A percentile compares a stretch with the other conserved stretches of the same genome.
Conservation (phyloP, 2,113 vertebrate genomes). For the Pollimyrus isidori region DNA sequence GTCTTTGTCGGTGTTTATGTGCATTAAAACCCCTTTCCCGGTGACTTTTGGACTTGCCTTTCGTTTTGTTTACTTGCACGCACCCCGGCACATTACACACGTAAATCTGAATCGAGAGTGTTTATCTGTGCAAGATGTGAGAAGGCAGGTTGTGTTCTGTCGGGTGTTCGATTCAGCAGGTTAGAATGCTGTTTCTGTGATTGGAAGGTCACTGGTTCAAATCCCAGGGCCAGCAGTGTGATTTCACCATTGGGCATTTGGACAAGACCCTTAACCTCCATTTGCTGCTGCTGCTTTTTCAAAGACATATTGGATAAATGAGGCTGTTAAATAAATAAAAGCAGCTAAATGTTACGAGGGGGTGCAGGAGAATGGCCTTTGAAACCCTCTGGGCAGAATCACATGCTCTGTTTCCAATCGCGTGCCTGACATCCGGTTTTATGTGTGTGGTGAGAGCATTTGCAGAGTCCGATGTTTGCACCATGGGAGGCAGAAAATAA, state of each 20-base stretch:
- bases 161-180: not conserved
- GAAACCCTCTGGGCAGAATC: not conserved
- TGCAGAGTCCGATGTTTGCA: not conserved
- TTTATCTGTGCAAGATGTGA: not conserved
- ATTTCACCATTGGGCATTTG: not conserved
- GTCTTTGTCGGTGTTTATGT: no score
- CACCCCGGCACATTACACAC: no score
- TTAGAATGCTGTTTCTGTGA: not conserved
- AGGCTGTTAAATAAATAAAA: not conserved
- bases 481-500: not conserved
- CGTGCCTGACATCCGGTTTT: not conserved
- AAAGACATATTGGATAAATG: not conserved
- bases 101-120: not conserved
- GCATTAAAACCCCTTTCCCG: no score
- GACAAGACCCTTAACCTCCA: not conserved
- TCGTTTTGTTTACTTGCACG: no score
- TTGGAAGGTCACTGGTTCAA: not conserved
- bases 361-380: not conserved
- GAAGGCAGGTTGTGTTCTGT: not conserved
- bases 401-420: not conserved
- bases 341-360: not conserved
- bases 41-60: no score
- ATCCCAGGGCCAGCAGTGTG: not conserved
- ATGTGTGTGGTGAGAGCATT: not conserved
- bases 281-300: not conserved